Evolutionary conservation across 1,140 invertebrate species (phyloP), one percentile per base, ranked within the genome.

Genomic region (Paracyclopina nana): DNA sequence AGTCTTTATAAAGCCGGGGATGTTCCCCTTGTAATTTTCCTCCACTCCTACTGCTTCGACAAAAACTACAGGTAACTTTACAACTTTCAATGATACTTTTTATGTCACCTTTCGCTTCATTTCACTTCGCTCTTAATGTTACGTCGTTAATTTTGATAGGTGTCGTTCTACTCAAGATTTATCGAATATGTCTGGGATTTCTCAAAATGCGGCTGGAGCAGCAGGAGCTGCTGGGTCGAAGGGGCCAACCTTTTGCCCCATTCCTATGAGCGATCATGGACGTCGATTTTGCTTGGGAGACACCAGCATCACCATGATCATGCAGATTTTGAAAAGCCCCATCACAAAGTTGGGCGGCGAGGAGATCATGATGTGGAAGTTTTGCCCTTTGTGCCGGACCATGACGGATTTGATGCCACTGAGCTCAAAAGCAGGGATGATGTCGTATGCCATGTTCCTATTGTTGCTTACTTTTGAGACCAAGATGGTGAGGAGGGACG

Each of bases 1-100:
- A 82, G 91, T 55, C 82, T 92, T 63, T 96, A 97, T 64, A 86
- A 85, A 0, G 70, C 75, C 14, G 85, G 91, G 59, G 94, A 98
- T 62, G 92, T 96, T 53, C 80, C 90, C 3, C 63, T 98, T 4
- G 94, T 91, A 31, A 79, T 77, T 54, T 98, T 97, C 64, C 67
- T 98, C 1, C 83, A 92, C 62, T 72, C 80, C 43, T 94, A 91
- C 61, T 96, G 90, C 64, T 84, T 91, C 60, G 74, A 79, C 53
- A 69, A 72, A 12, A 74, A 79, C 1, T 90, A 87, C 60, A 74
- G 74, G 26, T 97, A 92, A 61, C 80, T 81, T 0, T 51, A 31
- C 34, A 50, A 55, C n/a, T n/a, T n/a, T n/a, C n/a, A n/a, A 18
- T 52, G 6, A 53, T 9, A 31, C 30, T 31, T 31, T n/a, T 31